Percentiles rank a stretch among this genome's conserved stretches.
phyloP scores from a whole-genome alignment of 2,797 vertebrate species.

The Danionella dracula region DNA sequence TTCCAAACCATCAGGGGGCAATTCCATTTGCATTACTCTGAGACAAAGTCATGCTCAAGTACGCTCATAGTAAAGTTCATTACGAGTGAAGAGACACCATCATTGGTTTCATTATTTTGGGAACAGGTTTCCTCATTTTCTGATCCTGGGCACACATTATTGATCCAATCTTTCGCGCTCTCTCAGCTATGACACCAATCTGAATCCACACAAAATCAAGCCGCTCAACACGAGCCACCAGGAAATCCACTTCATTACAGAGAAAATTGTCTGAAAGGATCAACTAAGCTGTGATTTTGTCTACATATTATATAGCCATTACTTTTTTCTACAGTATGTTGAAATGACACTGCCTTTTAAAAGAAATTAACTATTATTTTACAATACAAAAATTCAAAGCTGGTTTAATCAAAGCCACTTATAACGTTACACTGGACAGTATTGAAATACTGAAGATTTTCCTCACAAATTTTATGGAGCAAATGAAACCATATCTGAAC shows the following conservation, averaged over 20 bases:
- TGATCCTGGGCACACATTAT: slow-evolving; percentile 66
- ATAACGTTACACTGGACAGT: no score
- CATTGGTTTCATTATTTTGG: slow-evolving; percentile 59
- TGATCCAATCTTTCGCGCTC: slow-evolving; percentile 56
- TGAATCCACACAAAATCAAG: slow-evolving; percentile 44
- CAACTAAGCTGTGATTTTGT: slow-evolving; percentile 10
- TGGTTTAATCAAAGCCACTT: no score
- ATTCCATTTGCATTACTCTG: slow-evolving; percentile 98
- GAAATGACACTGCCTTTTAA: no score
- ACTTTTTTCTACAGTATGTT: no score
- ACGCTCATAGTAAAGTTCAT: slow-evolving; percentile 96
- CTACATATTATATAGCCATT: background rate
- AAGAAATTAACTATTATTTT: no score
- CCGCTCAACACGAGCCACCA: background rate
- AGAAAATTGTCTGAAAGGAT: slow-evolving; percentile 13
- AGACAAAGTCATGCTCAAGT: slow-evolving; percentile 96
- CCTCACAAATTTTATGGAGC: no score
- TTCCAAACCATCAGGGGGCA: slow-evolving; percentile 97
- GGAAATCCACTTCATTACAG: slow-evolving; percentile 20
- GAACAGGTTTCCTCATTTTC: slow-evolving; percentile 66
- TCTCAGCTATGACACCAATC: slow-evolving; percentile 51
- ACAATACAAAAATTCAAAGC: no score
- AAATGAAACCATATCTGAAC: no score
- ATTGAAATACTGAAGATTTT: no score
- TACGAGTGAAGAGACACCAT: slow-evolving; percentile 70